Percentiles rank a stretch among this genome's conserved stretches.
phyloP scores from a whole-genome alignment of 35 echinoderm and acorn worm species.

The Lytechinus variegatus region DNA sequence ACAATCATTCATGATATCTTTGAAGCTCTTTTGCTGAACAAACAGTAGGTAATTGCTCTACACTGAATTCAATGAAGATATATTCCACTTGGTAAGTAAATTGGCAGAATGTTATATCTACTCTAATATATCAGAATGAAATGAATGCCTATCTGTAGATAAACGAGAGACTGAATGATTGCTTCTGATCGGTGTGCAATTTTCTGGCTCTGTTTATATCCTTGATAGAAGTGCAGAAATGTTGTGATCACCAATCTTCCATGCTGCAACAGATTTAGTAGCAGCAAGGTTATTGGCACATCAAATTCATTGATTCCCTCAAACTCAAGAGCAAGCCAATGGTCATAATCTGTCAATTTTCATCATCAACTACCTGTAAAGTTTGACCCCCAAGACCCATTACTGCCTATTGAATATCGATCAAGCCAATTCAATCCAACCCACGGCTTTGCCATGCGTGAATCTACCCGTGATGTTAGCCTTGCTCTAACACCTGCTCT shows the following conservation, averaged over 20 bases:
- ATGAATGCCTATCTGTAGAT: not conserved
- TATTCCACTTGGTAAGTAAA: not conserved
- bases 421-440: not conserved
- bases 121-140: not conserved
- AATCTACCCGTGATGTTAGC: not conserved
- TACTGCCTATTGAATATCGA: slow-evolving; percentile 23
- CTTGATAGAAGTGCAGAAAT: not conserved
- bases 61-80: not conserved
- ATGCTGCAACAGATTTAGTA: not conserved
- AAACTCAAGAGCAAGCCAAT: not conserved
- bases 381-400: slow-evolving; percentile 16
- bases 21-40: not conserved
- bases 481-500: not conserved
- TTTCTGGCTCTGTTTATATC: not conserved
- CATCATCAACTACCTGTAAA: slow-evolving; percentile 34
- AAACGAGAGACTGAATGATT: not conserved
- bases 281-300: not conserved
- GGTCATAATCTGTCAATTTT: slow-evolving; percentile 14
- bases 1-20: not conserved
- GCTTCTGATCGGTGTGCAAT: not conserved
- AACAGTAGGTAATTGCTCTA: not conserved
- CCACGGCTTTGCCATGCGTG: not conserved
- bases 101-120: not conserved
- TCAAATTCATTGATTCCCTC: slow-evolving; percentile 16
- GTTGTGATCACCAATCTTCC: not conserved